Conservation (phyloP, 37 sponge, comb jelly and placozoan genomes). For the Chondrilla cf. caribensis region DNA sequence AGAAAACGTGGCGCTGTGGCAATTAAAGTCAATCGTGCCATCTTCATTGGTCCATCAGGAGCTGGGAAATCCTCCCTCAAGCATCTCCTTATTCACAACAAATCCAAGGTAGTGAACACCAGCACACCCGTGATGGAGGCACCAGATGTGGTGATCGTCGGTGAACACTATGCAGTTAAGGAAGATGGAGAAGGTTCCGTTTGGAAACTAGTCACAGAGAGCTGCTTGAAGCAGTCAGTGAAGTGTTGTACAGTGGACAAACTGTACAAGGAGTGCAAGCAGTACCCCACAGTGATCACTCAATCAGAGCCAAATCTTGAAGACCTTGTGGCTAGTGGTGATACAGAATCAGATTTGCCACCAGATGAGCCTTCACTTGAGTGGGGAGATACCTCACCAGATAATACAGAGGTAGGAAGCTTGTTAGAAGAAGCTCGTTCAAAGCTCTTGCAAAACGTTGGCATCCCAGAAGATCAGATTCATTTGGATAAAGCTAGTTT, state of each 20-base stretch:
- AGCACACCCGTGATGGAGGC: neutral
- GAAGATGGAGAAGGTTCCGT: neutral
- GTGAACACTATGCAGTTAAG: neutral
- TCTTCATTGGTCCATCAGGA: neutral
- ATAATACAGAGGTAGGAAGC: neutral
- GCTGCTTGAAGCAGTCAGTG: neutral
- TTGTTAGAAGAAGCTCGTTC: neutral
- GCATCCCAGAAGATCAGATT: neutral
- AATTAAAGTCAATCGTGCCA: neutral
- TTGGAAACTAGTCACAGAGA: neutral
- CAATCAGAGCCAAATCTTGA: neutral
- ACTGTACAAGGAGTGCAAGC: neutral
- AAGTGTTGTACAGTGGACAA: neutral
- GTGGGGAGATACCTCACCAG: neutral
- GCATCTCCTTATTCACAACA: neutral
- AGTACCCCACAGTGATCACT: neutral
- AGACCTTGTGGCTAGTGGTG: too few species aligned
- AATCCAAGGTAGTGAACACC: neutral
- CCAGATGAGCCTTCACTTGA: neutral
- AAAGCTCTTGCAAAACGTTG: neutral
- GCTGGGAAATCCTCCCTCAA: neutral
- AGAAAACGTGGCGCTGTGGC: neutral
- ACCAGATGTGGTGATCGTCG: neutral
- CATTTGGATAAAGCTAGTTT: neutral
- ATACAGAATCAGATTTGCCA: neutral